phyloP scores from a whole-genome alignment of 2,797 vertebrate genomes.

The Tinamus major region DNA sequence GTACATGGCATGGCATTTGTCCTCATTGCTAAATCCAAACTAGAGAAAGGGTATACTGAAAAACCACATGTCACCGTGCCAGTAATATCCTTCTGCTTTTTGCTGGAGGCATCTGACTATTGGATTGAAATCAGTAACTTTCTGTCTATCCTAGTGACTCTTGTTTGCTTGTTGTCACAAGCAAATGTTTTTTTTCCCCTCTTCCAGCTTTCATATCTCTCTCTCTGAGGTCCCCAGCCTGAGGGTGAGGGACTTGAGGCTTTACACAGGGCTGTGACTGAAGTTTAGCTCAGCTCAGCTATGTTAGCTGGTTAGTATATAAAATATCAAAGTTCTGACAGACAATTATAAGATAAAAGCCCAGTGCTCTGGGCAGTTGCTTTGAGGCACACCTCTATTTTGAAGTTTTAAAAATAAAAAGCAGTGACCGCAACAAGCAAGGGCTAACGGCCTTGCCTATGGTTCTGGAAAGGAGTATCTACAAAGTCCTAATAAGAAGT shows the following conservation, averaged over 20 bases:
- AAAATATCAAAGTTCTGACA: background rate
- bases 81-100: background rate
- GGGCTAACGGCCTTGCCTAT: background rate
- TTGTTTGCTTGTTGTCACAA: background rate
- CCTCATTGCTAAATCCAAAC: background rate
- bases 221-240: background rate
- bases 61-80: background rate
- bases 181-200: background rate
- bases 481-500: constrained; percentile 9
- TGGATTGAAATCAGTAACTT: background rate
- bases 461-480: background rate
- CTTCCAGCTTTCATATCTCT: background rate
- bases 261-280: background rate
- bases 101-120: background rate
- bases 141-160: background rate
- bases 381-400: background rate
- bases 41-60: background rate
- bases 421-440: background rate
- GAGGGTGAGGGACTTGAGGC: background rate
- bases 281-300: background rate
- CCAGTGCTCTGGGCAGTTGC: background rate
- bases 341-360: background rate
- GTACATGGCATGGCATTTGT: background rate
- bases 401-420: background rate
- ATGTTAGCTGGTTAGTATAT: background rate